Evolutionary conservation across 1,140 invertebrate genomes (phyloP), one percentile per base, ranked within the genome.

Genomic region (Brachionus rubens): DNA sequence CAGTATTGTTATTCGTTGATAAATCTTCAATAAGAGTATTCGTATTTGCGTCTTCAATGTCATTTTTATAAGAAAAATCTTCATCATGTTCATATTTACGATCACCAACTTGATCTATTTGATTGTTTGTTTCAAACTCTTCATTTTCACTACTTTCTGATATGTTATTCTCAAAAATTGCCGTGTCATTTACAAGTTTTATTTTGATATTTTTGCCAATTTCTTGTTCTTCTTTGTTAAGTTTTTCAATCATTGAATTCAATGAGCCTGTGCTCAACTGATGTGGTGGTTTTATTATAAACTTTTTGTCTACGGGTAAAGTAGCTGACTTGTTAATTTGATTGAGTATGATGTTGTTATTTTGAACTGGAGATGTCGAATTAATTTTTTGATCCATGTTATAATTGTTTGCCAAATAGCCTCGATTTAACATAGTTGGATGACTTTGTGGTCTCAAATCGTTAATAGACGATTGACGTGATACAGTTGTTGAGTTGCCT

Each of bases 11-110:
- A 36, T 65, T 65, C 0, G 14, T 2, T 19, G 54, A 59, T n/a
- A 59, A 36, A 33, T 59, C 54, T 59, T 59, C 54, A 4, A 59
- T 33, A n/a, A 59, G 26, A 5, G 54, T 59, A n/a, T 59, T 59
- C 3, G 54, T 59, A 33, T 59, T 59, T 0, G 54, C 36, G 54
- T 59, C 54, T 9, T 59, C 54, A 19, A 33, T 33, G 16, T 59
- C 54, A 59, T 59, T 59, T 28, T 33, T 28, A 16, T 26, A 16
- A 19, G 54, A 19, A 19, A 33, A 26, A 1, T 59, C 54, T 10
- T 59, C 54, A 19, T 33, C 26, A 1, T 59, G 28, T 10, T 59
- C 54, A 16, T 36, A 19, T 59, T 16, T 59, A 10, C 54, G 30
- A 59, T 41, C 7, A 59, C 54, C 33, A 30, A 33, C 19, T 59